These are phyloP conservation scores for Lithosia quadra DNA, from an alignment of 2,888 invertebrate species.

Conservation along the genomic window DNA sequence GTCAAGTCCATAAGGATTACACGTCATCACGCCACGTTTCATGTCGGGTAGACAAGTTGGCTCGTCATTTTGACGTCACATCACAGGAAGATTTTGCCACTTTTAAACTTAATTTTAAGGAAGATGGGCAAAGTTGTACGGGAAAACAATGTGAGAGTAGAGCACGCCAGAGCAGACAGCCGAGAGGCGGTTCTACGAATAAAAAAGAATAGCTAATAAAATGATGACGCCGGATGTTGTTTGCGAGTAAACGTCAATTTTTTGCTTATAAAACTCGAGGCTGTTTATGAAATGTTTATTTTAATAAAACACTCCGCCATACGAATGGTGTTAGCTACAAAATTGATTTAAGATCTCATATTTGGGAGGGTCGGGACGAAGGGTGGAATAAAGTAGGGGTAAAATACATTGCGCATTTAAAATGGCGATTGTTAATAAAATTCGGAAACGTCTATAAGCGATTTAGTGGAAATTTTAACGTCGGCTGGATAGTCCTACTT, in stretches of 20 bases:
- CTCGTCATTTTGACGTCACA: slow-evolving; percentile 59
- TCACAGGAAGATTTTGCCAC: slow-evolving; percentile 47
- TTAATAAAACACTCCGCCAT: slow-evolving; percentile 41
- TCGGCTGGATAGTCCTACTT: neutral
- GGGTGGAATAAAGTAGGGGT: slow-evolving; percentile 7
- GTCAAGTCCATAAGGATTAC: slow-evolving; percentile 68
- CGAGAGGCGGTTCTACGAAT: slow-evolving; percentile 47
- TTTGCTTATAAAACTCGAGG: slow-evolving; percentile 45
- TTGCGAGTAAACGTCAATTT: slow-evolving; percentile 51
- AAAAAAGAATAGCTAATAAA: slow-evolving; percentile 55
- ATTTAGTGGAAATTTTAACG: neutral
- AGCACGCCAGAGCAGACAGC: slow-evolving; percentile 47
- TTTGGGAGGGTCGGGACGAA: slow-evolving; percentile 21
- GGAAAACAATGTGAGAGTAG: slow-evolving; percentile 27
- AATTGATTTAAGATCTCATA: slow-evolving; percentile 38
- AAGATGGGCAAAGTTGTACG: slow-evolving; percentile 44
- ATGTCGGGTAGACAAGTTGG: slow-evolving; percentile 56
- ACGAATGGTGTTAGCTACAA: slow-evolving; percentile 38
- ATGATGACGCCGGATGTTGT: slow-evolving; percentile 56
- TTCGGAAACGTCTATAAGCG: neutral
- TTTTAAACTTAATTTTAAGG: slow-evolving; percentile 62
- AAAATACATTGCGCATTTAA: neutral
- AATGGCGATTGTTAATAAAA: slow-evolving; percentile 6
- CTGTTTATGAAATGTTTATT: slow-evolving; percentile 42
- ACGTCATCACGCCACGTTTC: slow-evolving; percentile 60